phyloP scores from a whole-genome alignment of 2,888 invertebrate species.

The Synanthedon andrenaeformis region DNA sequence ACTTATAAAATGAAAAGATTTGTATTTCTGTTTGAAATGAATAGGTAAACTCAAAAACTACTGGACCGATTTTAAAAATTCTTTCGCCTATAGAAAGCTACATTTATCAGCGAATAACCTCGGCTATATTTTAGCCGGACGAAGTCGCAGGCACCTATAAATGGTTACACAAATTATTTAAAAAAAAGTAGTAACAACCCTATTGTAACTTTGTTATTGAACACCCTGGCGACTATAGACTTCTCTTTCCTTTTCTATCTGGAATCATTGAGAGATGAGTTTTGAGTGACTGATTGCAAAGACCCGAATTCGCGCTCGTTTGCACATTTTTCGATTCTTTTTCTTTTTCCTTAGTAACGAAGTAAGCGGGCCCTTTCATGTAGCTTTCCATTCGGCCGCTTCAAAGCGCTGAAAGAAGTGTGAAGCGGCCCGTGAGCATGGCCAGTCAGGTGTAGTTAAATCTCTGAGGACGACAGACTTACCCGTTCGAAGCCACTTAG shows the following conservation, averaged over 20 bases:
- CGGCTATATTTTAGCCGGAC: too few relatives aligned
- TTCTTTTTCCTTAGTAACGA: constrained; percentile 45
- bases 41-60: too few relatives aligned
- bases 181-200: too few relatives aligned
- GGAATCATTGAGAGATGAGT: neutral
- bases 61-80: too few relatives aligned
- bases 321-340: constrained; percentile 23
- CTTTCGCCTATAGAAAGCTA: too few relatives aligned
- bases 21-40: too few relatives aligned
- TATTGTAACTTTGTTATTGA: too few relatives aligned
- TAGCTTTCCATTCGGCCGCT: constrained; percentile 57
- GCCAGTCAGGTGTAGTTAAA: constrained; percentile 53
- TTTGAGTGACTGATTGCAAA: neutral
- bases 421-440: constrained; percentile 53
- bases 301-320: constrained; percentile 20
- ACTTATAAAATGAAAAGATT: too few relatives aligned
- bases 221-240: too few relatives aligned
- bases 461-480: constrained; percentile 40
- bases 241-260: neutral
- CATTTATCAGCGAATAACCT: too few relatives aligned
- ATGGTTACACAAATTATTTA: too few relatives aligned
- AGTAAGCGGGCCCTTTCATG: constrained; percentile 55
- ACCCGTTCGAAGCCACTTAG: constrained; percentile 33
- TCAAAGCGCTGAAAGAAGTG: constrained; percentile 57
- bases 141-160: too few relatives aligned